Percentiles rank a stretch among this genome's conserved stretches.
Conservation (phyloP, 2,113 vertebrate genomes). For the Thryonomys swinderianus region DNA sequence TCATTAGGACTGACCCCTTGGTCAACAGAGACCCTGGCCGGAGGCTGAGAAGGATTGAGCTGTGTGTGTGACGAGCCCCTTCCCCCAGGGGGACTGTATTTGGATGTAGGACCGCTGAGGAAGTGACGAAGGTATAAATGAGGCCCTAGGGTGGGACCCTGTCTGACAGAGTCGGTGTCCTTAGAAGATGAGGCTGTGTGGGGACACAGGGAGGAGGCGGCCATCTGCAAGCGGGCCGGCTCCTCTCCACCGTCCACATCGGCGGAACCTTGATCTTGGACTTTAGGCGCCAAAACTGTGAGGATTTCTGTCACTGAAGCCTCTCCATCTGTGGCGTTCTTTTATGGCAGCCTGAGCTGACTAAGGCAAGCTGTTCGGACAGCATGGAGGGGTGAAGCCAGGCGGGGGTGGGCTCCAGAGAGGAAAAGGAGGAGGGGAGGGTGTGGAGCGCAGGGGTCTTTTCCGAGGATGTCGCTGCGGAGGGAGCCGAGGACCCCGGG, state of each 20-base stretch:
- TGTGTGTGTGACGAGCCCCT: background rate
- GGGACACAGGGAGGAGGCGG: background rate
- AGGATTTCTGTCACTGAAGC: background rate
- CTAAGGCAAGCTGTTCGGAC: background rate
- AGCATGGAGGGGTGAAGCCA: background rate
- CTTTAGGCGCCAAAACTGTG: background rate
- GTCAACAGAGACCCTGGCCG: no score
- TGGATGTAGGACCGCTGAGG: background rate
- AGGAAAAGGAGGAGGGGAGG: no score
- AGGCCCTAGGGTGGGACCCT: background rate
- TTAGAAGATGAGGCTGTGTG: background rate
- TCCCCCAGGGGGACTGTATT: background rate
- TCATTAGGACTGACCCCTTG: background rate
- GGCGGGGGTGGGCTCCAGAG: no score
- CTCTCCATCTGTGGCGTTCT: background rate
- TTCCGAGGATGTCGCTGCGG: background rate
- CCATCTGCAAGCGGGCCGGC: background rate
- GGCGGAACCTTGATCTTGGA: background rate
- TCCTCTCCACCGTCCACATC: background rate
- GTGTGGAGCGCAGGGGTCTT: rapidly evolving
- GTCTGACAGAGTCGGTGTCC: background rate
- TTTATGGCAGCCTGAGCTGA: background rate
- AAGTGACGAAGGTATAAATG: background rate
- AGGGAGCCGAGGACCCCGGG: background rate
- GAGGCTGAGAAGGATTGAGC: background rate